Percentiles rank a stretch among this genome's conserved stretches.
Conservation (phyloP, 35 echinoderm and acorn worm species). For the Antedon bifida region DNA sequence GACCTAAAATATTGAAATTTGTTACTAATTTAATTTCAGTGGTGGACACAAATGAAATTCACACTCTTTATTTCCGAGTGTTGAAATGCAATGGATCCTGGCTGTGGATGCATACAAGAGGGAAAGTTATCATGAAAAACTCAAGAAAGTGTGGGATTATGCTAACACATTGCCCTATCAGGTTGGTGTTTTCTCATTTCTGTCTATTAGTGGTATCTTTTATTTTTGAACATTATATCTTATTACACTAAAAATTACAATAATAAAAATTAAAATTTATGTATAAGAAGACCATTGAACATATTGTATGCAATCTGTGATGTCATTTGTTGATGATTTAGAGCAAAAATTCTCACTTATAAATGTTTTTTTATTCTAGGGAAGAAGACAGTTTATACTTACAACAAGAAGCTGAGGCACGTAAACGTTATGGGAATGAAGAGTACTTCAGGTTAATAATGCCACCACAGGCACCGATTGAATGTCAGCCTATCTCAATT, state of each 20-base stretch:
- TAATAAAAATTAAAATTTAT: neutral
- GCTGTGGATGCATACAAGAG: constrained; percentile 74
- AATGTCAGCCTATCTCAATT: neutral
- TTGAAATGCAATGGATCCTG: constrained; percentile 56
- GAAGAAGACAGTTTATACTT: constrained; percentile 72
- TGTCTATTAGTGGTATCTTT: too few relatives aligned
- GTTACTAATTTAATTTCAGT: constrained; percentile 25
- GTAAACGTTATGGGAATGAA: constrained; percentile 63
- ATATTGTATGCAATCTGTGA: too few relatives aligned
- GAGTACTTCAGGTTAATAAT: constrained; percentile 59
- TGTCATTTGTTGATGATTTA: too few relatives aligned
- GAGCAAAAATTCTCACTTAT: too few relatives aligned
- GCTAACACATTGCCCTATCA: constrained; percentile 70
- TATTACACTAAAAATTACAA: too few relatives aligned
- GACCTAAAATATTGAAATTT: too few relatives aligned
- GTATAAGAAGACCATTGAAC: neutral
- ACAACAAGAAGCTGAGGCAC: constrained; percentile 51
- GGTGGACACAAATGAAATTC: constrained; percentile 68
- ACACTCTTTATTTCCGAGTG: constrained; percentile 65
- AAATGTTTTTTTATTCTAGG: constrained; percentile 22
- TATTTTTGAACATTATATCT: too few relatives aligned
- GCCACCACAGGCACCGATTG: neutral
- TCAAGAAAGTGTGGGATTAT: constrained; percentile 38
- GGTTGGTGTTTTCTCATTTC: constrained; percentile 16
- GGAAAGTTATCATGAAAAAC: constrained; percentile 47